These are phyloP conservation scores for Hirundo rustica DNA, from an alignment of 2,797 vertebrate species.

Conservation along the genomic window DNA sequence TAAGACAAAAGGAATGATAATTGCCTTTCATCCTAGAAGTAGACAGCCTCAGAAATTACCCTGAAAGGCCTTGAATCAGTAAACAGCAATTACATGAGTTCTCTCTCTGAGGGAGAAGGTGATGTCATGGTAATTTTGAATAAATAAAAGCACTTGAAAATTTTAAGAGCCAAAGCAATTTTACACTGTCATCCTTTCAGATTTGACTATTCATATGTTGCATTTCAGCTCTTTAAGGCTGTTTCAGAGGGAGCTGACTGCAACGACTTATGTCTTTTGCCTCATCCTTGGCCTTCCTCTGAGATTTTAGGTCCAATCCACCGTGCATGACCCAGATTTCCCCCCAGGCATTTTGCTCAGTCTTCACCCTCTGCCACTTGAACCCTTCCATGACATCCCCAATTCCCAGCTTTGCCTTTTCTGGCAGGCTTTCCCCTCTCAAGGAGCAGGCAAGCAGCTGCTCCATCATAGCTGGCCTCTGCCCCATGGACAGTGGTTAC, in stretches of 20 bases:
- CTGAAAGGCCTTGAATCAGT: conserved; percentile 27
- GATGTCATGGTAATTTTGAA: conserved; percentile 49
- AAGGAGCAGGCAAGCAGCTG: neutral
- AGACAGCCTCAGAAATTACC: conserved; percentile 10
- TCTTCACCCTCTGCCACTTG: neutral
- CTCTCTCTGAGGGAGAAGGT: neutral
- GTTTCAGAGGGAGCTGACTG: neutral
- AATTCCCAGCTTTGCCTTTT: neutral
- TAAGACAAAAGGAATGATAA: neutral
- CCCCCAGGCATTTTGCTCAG: neutral
- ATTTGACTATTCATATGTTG: neutral
- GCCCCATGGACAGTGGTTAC: too few species aligned
- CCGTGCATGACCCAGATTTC: neutral
- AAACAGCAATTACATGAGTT: conserved; percentile 28
- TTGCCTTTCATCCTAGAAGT: neutral
- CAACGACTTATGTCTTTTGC: neutral
- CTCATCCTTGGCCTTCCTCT: neutral
- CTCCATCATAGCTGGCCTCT: neutral
- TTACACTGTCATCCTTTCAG: conserved; percentile 30
- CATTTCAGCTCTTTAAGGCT: neutral
- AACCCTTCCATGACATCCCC: neutral
- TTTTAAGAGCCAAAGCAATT: neutral
- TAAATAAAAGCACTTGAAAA: conserved; percentile 49
- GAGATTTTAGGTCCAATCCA: neutral
- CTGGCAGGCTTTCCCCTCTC: neutral